Evolutionary conservation across 2,113 vertebrate genomes (phyloP).

Genomic region (Lepus americanus): DNA sequence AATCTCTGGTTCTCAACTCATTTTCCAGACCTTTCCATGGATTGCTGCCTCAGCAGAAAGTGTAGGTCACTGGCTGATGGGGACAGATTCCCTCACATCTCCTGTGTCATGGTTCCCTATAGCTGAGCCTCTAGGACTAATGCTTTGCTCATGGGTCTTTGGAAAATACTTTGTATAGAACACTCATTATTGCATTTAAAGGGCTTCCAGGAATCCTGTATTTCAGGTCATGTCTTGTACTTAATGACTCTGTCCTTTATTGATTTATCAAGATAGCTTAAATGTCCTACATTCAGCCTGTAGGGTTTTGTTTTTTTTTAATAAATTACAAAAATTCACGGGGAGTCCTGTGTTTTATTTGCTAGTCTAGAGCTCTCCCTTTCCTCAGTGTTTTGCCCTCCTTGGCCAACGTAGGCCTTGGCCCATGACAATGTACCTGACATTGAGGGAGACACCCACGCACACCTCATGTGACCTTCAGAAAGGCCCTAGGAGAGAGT

Average conservation of each 20-base stretch:
- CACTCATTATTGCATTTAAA: not conserved
- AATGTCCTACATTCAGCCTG: not conserved
- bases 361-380: not conserved
- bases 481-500: not conserved
- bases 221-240: not conserved
- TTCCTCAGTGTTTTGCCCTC: not conserved
- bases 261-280: not conserved
- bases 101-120: not conserved
- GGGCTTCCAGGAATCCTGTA: not conserved
- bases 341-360: not conserved
- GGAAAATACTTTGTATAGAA: not conserved
- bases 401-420: not conserved
- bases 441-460: not conserved
- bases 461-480: not conserved
- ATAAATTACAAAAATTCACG: not conserved
- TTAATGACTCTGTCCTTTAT: not conserved
- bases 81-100: not conserved
- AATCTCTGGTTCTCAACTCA: not conserved
- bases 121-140: not conserved
- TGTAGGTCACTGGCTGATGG: not conserved
- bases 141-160: not conserved
- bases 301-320: not conserved
- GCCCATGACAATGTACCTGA: no score
- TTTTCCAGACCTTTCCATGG: not conserved
- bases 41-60: not conserved